phyloP scores from a whole-genome alignment of 2,888 invertebrate genomes.

The Isoperla grammatica region DNA sequence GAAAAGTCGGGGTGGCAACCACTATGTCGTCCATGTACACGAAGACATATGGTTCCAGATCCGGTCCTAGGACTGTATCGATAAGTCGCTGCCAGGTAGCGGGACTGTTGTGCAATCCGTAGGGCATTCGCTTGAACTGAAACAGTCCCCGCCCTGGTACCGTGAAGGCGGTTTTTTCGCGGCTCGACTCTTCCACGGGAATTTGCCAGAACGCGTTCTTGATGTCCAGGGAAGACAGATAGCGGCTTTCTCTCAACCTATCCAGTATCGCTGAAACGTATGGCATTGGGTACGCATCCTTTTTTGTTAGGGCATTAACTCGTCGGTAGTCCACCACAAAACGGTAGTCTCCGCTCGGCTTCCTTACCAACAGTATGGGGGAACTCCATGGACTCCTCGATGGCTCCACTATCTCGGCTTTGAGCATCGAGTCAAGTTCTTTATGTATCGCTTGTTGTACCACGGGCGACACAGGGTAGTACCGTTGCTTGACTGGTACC shows the following conservation, averaged over 20 bases:
- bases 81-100: not conserved
- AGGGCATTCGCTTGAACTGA: not conserved
- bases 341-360: too few species aligned
- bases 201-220: too few species aligned
- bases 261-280: too few species aligned
- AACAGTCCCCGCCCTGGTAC: not conserved
- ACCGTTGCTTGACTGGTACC: not conserved
- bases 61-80: not conserved
- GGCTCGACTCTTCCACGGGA: too few species aligned
- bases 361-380: too few species aligned
- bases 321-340: too few species aligned
- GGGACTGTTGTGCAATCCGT: too few species aligned
- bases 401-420: not conserved
- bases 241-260: too few species aligned
- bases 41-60: not conserved
- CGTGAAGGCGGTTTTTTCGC: constrained; percentile 10
- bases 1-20: constrained; percentile 19
- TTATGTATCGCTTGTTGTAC: not conserved
- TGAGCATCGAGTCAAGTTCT: not conserved
- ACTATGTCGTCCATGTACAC: constrained; percentile 34
- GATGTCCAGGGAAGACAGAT: too few species aligned
- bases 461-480: not conserved
- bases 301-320: too few species aligned
- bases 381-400: not conserved
- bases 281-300: too few species aligned